Evolutionary conservation across 1,140 invertebrate species (phyloP).

Genomic region (Halesus radiatus): DNA sequence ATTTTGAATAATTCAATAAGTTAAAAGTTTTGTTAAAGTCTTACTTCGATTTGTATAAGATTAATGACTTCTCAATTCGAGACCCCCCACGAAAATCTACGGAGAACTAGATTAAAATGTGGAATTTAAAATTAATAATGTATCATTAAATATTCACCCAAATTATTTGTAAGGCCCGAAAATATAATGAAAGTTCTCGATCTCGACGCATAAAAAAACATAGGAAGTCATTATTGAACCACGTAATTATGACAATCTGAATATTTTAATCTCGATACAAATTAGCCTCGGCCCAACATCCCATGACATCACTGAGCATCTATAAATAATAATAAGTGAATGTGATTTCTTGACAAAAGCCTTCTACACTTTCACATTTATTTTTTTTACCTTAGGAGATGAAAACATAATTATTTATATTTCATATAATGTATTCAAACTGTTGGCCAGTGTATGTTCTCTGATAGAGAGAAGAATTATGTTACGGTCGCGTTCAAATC

Average conservation of each 20-base stretch:
- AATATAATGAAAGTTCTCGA: background rate
- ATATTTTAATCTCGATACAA: conserved; percentile 36
- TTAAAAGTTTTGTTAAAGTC: no score
- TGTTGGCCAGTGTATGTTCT: no score
- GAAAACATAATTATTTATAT: no score
- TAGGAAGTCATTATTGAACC: conserved; percentile 32
- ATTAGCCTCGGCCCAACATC: conserved; percentile 19
- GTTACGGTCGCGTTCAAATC: no score
- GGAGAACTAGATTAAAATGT: background rate
- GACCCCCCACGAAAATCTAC: background rate
- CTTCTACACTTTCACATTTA: no score
- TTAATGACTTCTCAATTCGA: no score
- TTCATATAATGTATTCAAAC: no score
- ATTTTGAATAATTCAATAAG: no score
- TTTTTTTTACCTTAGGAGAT: no score
- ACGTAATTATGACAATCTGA: conserved; percentile 32
- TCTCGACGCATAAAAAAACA: conserved; percentile 7
- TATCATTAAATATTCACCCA: conserved; percentile 21
- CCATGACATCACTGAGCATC: background rate
- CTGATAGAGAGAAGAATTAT: no score
- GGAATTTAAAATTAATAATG: conserved; percentile 26
- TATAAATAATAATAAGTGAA: background rate
- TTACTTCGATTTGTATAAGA: no score
- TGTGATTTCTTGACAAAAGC: no score
- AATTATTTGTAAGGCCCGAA: conserved; percentile 1